A percentile compares a stretch with the other conserved stretches of the same genome.
phyloP scores from a whole-genome alignment of 2,888 invertebrate genomes.

The Drosophila crucigera region DNA sequence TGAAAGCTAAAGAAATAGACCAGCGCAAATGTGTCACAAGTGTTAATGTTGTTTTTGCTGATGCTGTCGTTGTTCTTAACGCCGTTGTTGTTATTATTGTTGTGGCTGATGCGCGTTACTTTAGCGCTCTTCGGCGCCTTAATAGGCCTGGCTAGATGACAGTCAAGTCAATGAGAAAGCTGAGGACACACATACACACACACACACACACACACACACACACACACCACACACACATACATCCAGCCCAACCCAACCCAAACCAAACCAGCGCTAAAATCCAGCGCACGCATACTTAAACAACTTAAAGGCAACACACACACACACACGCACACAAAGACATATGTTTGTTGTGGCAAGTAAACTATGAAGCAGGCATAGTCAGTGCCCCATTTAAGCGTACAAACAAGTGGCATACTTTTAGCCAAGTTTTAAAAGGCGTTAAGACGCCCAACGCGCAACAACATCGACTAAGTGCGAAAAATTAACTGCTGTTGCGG shows the following conservation, averaged over 20 bases:
- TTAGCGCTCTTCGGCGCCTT: constrained; percentile 58
- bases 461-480: constrained; percentile 42
- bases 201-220: constrained; percentile 13
- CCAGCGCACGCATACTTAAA: background rate
- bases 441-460: constrained; percentile 30
- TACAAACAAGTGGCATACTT: constrained; percentile 39
- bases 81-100: constrained; percentile 20
- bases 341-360: constrained; percentile 24
- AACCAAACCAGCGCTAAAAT: background rate
- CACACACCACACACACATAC: constrained; percentile 13
- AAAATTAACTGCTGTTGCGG: constrained; percentile 46
- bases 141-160: constrained; percentile 60
- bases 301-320: background rate
- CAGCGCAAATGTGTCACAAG: constrained; percentile 49
- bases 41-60: constrained; percentile 35
- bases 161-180: constrained; percentile 35
- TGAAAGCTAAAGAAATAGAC: constrained; percentile 72
- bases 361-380: constrained; percentile 27
- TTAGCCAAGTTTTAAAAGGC: constrained; percentile 47
- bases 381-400: constrained; percentile 16
- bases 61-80: background rate
- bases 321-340: background rate
- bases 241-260: background rate
- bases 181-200: background rate
- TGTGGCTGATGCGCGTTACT: constrained; percentile 37